A percentile compares a stretch with the other conserved stretches of the same genome.
Evolutionary conservation across 2,888 invertebrate genomes (phyloP).

Genomic region (Mellilla xanthometata): DNA sequence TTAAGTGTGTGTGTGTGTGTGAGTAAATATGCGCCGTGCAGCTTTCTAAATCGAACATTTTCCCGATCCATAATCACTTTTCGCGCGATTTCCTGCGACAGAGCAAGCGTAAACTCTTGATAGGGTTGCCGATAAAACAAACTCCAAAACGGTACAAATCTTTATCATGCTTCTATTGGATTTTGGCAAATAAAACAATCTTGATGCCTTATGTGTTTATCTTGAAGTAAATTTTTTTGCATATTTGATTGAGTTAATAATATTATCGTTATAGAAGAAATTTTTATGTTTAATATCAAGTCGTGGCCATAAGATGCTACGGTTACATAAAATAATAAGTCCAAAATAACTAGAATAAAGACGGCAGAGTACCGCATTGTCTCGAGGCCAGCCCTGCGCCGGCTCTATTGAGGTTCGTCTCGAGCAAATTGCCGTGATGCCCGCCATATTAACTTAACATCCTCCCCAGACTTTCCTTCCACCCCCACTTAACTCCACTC

Average conservation of each 20-base stretch:
- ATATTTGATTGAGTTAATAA: too few relatives aligned
- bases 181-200: too few relatives aligned
- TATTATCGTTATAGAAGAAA: too few relatives aligned
- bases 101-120: conserved; percentile 54
- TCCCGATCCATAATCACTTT: conserved; percentile 73
- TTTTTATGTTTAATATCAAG: too few relatives aligned
- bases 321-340: conserved; percentile 11
- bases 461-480: conserved; percentile 45
- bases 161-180: too few relatives aligned
- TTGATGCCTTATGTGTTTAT: too few relatives aligned
- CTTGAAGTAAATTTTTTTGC: too few relatives aligned
- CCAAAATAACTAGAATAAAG: conserved; percentile 10
- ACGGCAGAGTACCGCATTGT: conserved; percentile 28
- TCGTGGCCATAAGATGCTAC: background rate
- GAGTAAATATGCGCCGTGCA: conserved; percentile 28
- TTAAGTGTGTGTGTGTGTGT: too few relatives aligned
- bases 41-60: conserved; percentile 62
- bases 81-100: conserved; percentile 67
- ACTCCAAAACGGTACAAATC: too few relatives aligned
- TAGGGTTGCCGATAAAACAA: conserved; percentile 43
- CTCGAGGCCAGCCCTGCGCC: conserved; percentile 55
- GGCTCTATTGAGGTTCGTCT: conserved; percentile 72
- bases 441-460: conserved; percentile 77
- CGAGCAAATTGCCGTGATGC: conserved; percentile 79
- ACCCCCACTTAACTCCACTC: conserved; percentile 34